These are phyloP conservation scores for Bufotes viridis DNA, from an alignment of 2,797 vertebrate species.

Conservation along the genomic window DNA sequence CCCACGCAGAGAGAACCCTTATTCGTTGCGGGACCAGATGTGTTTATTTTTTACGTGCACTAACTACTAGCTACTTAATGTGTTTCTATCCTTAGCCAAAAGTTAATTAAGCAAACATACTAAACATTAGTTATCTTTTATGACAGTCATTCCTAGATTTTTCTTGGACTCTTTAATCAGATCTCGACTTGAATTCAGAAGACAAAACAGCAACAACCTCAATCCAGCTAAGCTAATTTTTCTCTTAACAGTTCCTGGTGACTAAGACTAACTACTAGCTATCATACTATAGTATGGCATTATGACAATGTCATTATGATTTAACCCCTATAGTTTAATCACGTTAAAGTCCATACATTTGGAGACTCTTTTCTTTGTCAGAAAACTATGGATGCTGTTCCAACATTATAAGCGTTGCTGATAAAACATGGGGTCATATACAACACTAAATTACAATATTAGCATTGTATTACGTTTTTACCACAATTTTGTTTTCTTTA, in stretches of 20 bases:
- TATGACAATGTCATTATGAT: background rate
- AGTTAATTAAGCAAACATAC: constrained; percentile 87
- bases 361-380: background rate
- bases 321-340: background rate
- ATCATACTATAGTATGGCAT: background rate
- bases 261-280: background rate
- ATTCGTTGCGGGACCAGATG: constrained; percentile 84
- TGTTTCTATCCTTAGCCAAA: constrained; percentile 83
- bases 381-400: background rate
- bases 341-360: background rate
- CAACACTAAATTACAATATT: background rate
- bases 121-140: constrained; percentile 74
- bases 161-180: constrained; percentile 63
- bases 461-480: background rate
- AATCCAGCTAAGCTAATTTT: constrained; percentile 11
- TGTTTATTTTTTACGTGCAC: constrained; percentile 83
- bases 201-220: constrained; percentile 18
- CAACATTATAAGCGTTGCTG: background rate
- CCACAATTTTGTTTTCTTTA: fast-evolving
- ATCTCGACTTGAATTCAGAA: constrained; percentile 56
- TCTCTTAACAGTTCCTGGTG: background rate
- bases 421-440: background rate
- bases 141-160: constrained; percentile 64
- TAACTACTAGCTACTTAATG: constrained; percentile 92
- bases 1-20: constrained; percentile 75